These are phyloP conservation scores for Nephrotoma guestfalica DNA, from an alignment of 2,888 invertebrate genomes.

Conservation along the genomic window DNA sequence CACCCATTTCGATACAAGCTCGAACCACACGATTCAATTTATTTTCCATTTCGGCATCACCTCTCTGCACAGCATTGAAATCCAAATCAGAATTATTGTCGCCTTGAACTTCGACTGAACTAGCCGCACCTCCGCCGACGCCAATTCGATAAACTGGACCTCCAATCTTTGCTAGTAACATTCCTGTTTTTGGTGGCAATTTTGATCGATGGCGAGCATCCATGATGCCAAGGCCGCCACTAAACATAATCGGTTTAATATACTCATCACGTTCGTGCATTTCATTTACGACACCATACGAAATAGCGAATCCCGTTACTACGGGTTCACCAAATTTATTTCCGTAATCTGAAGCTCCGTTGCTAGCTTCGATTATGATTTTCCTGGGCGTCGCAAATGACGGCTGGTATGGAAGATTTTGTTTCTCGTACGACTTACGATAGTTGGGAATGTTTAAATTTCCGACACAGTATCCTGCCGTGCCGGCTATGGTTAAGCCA, in stretches of 20 bases:
- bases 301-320: constrained; percentile 77
- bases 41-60: constrained; percentile 98
- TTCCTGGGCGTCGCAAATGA: constrained; percentile 85
- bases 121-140: constrained; percentile 96
- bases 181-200: constrained; percentile 57
- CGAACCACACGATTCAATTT: constrained; percentile 88
- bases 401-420: constrained; percentile 55
- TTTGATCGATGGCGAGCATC: constrained; percentile 70
- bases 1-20: constrained; percentile 73
- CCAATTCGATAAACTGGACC: constrained; percentile 97
- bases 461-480: constrained; percentile 93
- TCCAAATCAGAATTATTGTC: constrained; percentile 74
- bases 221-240: constrained; percentile 88
- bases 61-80: constrained; percentile 85
- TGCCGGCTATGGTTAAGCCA: constrained; percentile 86
- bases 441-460: constrained; percentile 78
- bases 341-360: constrained; percentile 97
- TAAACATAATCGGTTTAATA: constrained; percentile 98
- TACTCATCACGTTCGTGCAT: constrained; percentile 68
- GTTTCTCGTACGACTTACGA: constrained; percentile 61
- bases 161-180: constrained; percentile 87
- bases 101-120: constrained; percentile 89
- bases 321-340: constrained; percentile 98
- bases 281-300: constrained; percentile 64
- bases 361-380: constrained; percentile 87